Evolutionary conservation across 2,888 invertebrate species (phyloP).

Genomic region (Eurois occulta): DNA sequence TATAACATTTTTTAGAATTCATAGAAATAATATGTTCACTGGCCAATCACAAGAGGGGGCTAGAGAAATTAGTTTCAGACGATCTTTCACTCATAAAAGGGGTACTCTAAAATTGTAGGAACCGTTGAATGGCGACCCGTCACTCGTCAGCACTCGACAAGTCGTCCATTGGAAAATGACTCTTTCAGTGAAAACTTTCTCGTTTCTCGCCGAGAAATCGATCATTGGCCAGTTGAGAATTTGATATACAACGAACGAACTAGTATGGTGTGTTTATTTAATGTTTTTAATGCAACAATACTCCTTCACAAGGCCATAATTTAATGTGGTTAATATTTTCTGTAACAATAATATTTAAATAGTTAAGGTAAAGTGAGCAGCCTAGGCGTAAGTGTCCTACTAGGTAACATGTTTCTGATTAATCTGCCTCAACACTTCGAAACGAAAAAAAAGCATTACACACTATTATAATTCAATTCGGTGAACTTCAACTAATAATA

Average conservation of each 20-base stretch:
- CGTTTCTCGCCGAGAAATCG: conserved; percentile 46
- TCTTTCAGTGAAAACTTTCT: conserved; percentile 60
- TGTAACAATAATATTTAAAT: not conserved
- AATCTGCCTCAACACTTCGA: not conserved
- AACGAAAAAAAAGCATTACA: conserved; percentile 16
- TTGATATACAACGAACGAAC: conserved; percentile 29
- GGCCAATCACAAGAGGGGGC: conserved; percentile 10
- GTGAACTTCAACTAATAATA: conserved; percentile 9
- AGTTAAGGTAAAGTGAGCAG: not conserved
- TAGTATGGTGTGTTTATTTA: conserved; percentile 13
- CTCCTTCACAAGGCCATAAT: not conserved
- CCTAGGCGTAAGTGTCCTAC: not conserved
- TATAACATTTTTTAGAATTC: not conserved
- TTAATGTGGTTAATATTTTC: not conserved
- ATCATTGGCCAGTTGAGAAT: conserved; percentile 30
- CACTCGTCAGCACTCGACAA: conserved; percentile 53
- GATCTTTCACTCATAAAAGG: conserved; percentile 33
- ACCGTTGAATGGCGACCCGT: conserved; percentile 48
- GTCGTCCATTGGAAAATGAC: conserved; percentile 49
- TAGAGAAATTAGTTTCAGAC: conserved; percentile 33
- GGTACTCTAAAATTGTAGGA: conserved; percentile 32
- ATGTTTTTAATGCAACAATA: not conserved
- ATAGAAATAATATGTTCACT: conserved; percentile 15
- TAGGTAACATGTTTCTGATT: not conserved
- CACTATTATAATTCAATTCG: not conserved